These are phyloP conservation scores for Sturnira hondurensis DNA, from an alignment of 2,113 vertebrate species.

Conservation along the genomic window DNA sequence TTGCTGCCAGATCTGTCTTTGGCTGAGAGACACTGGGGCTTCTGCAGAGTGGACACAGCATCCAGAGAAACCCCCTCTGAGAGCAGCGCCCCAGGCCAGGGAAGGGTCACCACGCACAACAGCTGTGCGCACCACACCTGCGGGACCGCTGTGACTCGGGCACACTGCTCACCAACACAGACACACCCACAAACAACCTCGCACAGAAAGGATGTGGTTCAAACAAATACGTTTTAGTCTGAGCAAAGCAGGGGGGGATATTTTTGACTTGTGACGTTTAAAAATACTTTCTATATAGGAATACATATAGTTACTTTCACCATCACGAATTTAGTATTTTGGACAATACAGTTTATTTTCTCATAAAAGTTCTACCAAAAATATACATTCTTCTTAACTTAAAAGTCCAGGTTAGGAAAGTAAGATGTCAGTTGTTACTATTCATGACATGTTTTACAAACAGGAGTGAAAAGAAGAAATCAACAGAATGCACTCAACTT, in stretches of 20 bases:
- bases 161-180: neutral
- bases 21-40: neutral
- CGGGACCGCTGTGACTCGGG: too few species aligned
- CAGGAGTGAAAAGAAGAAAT: neutral
- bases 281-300: neutral
- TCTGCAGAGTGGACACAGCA: neutral
- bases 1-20: neutral
- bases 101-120: neutral
- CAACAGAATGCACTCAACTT: neutral
- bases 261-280: neutral
- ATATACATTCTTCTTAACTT: constrained; percentile 78
- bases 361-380: constrained; percentile 80
- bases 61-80: neutral
- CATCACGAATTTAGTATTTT: constrained; percentile 46
- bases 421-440: constrained; percentile 2
- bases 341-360: constrained; percentile 67
- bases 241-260: neutral
- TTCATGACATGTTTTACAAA: constrained; percentile 39
- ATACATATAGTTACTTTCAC: neutral
- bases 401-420: constrained; percentile 74
- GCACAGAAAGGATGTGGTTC: neutral
- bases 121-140: rapidly evolving
- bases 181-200: too few species aligned
- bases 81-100: too few species aligned
- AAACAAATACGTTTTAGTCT: neutral